A percentile compares a stretch with the other conserved stretches of the same genome.
phyloP scores from a whole-genome alignment of 2,797 vertebrate genomes.

The Enteromius fasciolatus region DNA sequence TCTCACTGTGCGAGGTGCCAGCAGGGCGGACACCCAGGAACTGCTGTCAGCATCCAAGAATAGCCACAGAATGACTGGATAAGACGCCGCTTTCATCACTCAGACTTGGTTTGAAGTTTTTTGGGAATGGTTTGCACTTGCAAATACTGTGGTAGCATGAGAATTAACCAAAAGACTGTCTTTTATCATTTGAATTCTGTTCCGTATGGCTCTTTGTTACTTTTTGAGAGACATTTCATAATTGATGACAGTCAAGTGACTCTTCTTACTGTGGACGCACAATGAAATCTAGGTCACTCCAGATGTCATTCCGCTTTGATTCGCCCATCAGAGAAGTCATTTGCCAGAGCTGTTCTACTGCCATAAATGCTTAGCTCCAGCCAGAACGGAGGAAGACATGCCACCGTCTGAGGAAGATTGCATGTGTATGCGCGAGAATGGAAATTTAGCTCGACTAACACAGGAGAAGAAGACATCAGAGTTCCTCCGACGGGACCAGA shows the following conservation, averaged over 20 bases:
- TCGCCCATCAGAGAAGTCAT: constrained; percentile 42
- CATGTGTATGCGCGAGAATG: constrained; percentile 21
- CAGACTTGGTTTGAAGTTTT: constrained; percentile 20
- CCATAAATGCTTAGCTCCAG: constrained; percentile 47
- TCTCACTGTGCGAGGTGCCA: constrained; percentile 27
- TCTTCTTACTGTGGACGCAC: constrained; percentile 45
- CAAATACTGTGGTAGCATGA: background rate
- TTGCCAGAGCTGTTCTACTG: constrained; percentile 43
- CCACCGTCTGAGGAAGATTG: background rate
- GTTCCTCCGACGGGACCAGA: constrained; percentile 1
- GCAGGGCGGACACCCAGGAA: constrained; percentile 8
- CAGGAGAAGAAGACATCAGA: constrained; percentile 39
- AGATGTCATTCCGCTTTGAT: constrained; percentile 66
- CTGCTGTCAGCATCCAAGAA: background rate
- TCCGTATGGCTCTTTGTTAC: constrained; percentile 36
- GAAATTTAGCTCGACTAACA: constrained; percentile 48
- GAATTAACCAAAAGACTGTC: background rate
- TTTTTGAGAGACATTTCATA: constrained; percentile 43
- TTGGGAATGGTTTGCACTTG: background rate
- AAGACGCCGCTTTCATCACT: constrained; percentile 21
- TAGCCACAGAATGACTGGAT: constrained; percentile 26
- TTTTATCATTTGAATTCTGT: constrained; percentile 39
- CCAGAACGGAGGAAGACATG: constrained; percentile 34
- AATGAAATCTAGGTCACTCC: constrained; percentile 65
- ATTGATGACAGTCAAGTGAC: constrained; percentile 48